These are phyloP conservation scores for Heliconius cydno DNA, from an alignment of 2,888 invertebrate genomes.

Conservation along the genomic window DNA sequence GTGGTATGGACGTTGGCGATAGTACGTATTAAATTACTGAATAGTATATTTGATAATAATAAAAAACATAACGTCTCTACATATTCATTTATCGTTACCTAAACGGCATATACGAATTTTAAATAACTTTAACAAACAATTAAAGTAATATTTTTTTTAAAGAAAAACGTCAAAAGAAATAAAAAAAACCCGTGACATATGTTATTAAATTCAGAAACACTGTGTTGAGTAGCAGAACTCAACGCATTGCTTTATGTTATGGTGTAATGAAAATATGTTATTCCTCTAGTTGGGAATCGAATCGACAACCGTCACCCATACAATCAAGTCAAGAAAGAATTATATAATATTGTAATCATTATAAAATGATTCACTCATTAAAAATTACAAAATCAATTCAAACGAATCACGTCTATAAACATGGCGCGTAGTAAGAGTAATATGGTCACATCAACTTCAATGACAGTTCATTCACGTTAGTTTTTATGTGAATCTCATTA, in stretches of 20 bases:
- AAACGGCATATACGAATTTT: no score
- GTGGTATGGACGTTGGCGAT: no score
- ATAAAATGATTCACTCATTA: no score
- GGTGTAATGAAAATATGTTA: neutral
- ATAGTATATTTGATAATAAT: no score
- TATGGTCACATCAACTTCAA: neutral
- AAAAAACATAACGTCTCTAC: no score
- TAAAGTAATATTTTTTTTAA: no score
- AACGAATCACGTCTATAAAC: neutral
- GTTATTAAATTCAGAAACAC: neutral
- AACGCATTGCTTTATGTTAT: neutral
- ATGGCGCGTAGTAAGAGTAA: neutral
- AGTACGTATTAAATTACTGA: fast-evolving
- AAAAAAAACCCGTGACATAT: neutral
- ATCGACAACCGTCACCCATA: neutral
- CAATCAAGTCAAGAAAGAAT: neutral
- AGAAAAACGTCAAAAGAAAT: no score
- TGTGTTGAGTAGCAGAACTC: no score
- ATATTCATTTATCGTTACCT: no score
- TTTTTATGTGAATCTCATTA: neutral
- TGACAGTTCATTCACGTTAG: constrained; percentile 3
- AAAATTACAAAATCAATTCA: neutral
- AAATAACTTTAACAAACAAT: no score
- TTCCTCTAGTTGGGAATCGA: neutral
- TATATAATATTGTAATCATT: no score